Evolutionary conservation across 2,113 vertebrate genomes (phyloP).

Genomic region (Alosa alosa): DNA sequence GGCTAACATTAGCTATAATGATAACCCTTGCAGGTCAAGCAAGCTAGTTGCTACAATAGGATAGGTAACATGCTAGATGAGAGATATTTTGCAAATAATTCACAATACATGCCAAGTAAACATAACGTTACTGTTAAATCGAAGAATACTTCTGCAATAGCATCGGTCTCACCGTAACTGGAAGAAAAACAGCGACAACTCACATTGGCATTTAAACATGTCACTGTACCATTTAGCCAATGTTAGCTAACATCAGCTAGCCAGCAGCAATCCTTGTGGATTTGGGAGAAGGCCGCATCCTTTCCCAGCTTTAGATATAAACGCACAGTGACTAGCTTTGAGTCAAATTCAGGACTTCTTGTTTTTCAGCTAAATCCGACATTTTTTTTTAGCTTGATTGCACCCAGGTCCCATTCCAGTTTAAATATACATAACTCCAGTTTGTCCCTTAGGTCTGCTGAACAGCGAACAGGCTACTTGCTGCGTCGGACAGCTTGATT

Average conservation of each 20-base stretch:
- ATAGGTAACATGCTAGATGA: not conserved
- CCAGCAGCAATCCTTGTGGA: not conserved
- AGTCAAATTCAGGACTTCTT: not conserved
- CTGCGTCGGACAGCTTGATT: constrained; percentile 32
- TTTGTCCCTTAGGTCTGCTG: constrained; percentile 13
- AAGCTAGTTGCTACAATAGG: not conserved
- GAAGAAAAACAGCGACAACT: not conserved
- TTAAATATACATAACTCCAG: not conserved
- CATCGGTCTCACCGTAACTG: not conserved
- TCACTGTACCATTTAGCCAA: not conserved
- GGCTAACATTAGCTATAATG: not conserved
- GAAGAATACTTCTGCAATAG: not conserved
- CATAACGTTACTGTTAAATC: not conserved
- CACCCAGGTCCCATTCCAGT: not conserved
- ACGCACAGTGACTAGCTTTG: not conserved
- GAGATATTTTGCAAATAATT: not conserved
- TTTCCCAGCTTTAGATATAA: not conserved
- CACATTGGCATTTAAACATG: not conserved
- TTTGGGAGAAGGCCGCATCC: constrained; percentile 13
- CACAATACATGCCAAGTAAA: not conserved
- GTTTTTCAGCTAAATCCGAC: not conserved
- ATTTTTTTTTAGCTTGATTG: no score
- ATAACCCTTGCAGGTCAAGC: not conserved
- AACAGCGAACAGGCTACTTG: constrained; percentile 30
- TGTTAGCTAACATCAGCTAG: not conserved